Evolutionary conservation across 1,140 invertebrate species (phyloP).

Genomic region (Campoletis sonorensis): DNA sequence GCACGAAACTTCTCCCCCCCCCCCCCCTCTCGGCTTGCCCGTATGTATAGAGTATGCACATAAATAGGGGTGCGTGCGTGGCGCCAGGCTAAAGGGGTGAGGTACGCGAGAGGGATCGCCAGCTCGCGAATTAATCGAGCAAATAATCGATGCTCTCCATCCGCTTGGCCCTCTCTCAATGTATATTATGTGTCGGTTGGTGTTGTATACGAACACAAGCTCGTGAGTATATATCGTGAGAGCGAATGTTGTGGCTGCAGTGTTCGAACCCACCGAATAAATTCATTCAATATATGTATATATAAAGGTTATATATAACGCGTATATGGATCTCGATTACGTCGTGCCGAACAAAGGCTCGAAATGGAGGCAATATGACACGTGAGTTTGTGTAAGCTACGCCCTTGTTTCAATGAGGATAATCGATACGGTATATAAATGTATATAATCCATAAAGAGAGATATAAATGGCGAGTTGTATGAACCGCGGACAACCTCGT

Average conservation of each 20-base stretch:
- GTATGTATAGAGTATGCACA: no score
- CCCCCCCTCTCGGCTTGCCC: no score
- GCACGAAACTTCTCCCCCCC: no score
- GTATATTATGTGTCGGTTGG: conserved; percentile 28
- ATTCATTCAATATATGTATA: not conserved
- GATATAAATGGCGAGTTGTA: not conserved
- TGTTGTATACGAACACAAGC: not conserved
- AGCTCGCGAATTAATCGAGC: conserved; percentile 74
- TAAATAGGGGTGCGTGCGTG: not conserved
- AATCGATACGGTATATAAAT: not conserved
- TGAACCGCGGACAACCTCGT: conserved; percentile 18
- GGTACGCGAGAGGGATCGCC: conserved; percentile 32
- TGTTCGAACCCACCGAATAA: conserved; percentile 21
- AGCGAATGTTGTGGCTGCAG: conserved; percentile 15
- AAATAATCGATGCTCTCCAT: conserved; percentile 72
- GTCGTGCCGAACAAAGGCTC: not conserved
- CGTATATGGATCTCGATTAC: not conserved
- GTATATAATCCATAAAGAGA: not conserved
- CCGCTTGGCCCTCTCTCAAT: conserved; percentile 41
- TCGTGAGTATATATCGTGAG: not conserved
- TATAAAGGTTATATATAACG: not conserved
- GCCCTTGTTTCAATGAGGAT: not conserved
- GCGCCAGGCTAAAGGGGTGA: not conserved
- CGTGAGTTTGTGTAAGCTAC: not conserved
- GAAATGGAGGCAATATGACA: not conserved